Conservation (phyloP, 2,888 invertebrate genomes). For the Drosophila yooni region DNA sequence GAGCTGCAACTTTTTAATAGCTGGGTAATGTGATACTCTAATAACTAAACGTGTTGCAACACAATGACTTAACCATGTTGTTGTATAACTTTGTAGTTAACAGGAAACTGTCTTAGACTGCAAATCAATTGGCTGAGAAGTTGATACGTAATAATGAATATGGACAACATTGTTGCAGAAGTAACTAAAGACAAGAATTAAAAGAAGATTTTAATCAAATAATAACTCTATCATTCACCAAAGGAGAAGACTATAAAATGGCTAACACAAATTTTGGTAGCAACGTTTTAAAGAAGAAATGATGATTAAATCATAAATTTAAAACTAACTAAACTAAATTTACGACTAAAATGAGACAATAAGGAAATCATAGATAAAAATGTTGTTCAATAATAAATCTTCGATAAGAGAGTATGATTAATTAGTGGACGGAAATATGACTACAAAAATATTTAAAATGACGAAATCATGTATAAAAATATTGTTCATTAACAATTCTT, state of each 20-base stretch:
- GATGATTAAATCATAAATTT: not conserved
- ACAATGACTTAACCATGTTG: constrained; percentile 9
- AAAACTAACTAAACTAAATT: not conserved
- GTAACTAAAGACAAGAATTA: not conserved
- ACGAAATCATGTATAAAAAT: not conserved
- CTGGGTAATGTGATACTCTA: constrained; percentile 30
- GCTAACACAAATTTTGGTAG: not conserved
- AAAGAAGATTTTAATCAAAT: not conserved
- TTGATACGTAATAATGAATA: not conserved
- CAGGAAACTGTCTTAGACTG: not conserved
- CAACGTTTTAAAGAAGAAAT: not conserved
- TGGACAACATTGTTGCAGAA: not conserved
- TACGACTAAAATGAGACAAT: not conserved
- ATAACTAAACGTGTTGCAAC: constrained; percentile 10
- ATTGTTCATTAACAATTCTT: not conserved
- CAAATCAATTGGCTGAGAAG: not conserved
- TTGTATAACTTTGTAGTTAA: not conserved
- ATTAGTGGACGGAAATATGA: not conserved
- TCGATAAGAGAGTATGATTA: not conserved
- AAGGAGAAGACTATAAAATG: not conserved
- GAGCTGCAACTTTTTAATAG: constrained; percentile 37
- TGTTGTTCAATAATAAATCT: not conserved
- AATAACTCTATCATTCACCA: not conserved
- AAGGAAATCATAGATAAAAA: not conserved
- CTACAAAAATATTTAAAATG: not conserved